Evolutionary conservation across 2,113 vertebrate species (phyloP).

Genomic region (Ammodytes dubius): DNA sequence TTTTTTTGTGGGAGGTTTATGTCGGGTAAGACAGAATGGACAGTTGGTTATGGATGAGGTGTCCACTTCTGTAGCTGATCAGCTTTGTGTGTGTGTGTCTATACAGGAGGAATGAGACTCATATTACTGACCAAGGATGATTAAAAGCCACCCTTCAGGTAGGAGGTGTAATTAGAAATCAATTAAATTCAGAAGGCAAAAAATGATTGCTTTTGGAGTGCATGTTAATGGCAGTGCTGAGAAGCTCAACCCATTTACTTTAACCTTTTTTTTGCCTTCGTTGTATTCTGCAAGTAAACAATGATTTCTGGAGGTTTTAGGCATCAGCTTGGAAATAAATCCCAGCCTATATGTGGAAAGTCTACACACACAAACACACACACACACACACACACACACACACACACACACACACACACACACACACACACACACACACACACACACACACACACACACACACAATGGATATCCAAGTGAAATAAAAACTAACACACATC

Average conservation of each 20-base stretch:
- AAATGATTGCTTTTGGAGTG: slow-evolving; percentile 51
- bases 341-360: neutral
- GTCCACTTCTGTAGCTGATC: slow-evolving; percentile 50
- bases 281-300: neutral
- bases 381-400: neutral
- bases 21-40: slow-evolving; percentile 49
- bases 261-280: slow-evolving; percentile 6
- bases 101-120: slow-evolving; percentile 44
- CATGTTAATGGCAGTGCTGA: slow-evolving; percentile 32
- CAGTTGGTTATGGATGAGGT: slow-evolving; percentile 65
- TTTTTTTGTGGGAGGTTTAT: neutral
- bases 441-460: neutral
- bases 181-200: slow-evolving; percentile 62
- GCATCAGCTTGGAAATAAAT: neutral
- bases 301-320: neutral
- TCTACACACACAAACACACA: neutral
- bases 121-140: slow-evolving; percentile 67
- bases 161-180: slow-evolving; percentile 74
- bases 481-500: slow-evolving; percentile 27
- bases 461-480: neutral
- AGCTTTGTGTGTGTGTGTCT: slow-evolving; percentile 42
- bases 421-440: neutral
- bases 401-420: neutral
- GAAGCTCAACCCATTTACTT: slow-evolving; percentile 19
- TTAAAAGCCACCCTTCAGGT: slow-evolving; percentile 68